These are phyloP conservation scores for Papilio polytes DNA, from an alignment of 1,140 invertebrate species.

Conservation along the genomic window DNA sequence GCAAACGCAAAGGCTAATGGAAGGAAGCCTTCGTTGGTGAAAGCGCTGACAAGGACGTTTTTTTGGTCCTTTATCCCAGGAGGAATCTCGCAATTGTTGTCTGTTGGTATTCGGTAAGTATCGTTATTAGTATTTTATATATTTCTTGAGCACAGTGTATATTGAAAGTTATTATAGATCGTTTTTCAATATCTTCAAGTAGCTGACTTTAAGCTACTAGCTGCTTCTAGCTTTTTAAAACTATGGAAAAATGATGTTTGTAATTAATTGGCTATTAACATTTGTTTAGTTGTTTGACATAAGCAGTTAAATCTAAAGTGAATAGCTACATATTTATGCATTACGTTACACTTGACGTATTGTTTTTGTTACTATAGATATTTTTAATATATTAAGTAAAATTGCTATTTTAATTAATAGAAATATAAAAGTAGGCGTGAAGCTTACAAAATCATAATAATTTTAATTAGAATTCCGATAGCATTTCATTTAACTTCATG, in stretches of 20 bases:
- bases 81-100: constrained; percentile 70
- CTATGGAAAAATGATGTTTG: no score
- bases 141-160: no score
- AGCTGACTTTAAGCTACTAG: no score
- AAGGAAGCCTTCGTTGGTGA: constrained; percentile 72
- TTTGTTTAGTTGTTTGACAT: no score
- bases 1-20: constrained; percentile 63
- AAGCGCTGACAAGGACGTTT: constrained; percentile 79
- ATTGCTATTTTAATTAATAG: not conserved
- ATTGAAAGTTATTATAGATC: no score
- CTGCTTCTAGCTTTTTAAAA: no score
- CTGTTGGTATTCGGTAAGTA: constrained; percentile 63
- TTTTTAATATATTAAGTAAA: not conserved
- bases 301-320: no score
- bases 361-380: not conserved
- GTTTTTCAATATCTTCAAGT: no score
- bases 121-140: not conserved
- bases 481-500: not conserved
- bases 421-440: constrained; percentile 9
- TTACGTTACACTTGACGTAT: not conserved
- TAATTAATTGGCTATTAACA: no score
- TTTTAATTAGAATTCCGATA: constrained; percentile 14
- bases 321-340: not conserved
- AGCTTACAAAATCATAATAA: constrained; percentile 1
- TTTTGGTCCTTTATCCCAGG: constrained; percentile 72